Base-by-base conservation (phyloP, 2,888 invertebrate genomes). In the Ecdyonurus torrentis region DNA sequence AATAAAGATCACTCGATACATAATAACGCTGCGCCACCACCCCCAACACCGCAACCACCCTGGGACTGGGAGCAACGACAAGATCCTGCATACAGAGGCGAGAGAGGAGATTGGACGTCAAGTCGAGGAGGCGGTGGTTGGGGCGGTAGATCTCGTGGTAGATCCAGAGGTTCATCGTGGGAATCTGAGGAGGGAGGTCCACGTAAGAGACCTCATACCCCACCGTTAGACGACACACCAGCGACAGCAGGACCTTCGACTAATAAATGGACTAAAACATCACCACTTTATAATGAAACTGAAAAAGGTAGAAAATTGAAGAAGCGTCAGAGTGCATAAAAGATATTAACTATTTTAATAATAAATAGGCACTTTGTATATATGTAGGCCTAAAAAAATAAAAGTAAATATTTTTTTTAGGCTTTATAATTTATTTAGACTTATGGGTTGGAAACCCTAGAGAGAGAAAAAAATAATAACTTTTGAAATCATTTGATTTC, bases 161-260 rank as follows among this genome's bases (percentile, higher is more conserved):
- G 62, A 25, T 23, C 59, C 22, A 20, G 59, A 52, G 52, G 37
- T 5, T 23, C 24, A 22, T 22, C 23, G 2, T 60, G 63, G 37
- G 61, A 60, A 18, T n/a, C 52, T 23, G 23, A 50, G 1, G 52
- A 58, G 3, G 64, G 64, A 19, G 25, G 59, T 2, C 62, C 58
- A 22, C 52, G 66, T 19, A 66, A 66, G 24, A 37, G 66, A 52
- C 63, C 66, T 52, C 63, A 64, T 10, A 66, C 67, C 1, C 67
- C 68, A 20, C 66, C 67, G 1, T 66, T 65, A 19, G 62, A 61
- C 18, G 61, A 64, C n/a, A 25, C 58, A 2, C 62, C 25, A 23
- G 53, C 23, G 18, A 62, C 63, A 3, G 37, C 37, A 10, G 37
- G 37, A 37, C 37, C 37, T 10, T 37, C 37, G 20, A 5, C n/a